Conservation (phyloP, 2,797 vertebrate genomes). For the Varecia variegata region DNA sequence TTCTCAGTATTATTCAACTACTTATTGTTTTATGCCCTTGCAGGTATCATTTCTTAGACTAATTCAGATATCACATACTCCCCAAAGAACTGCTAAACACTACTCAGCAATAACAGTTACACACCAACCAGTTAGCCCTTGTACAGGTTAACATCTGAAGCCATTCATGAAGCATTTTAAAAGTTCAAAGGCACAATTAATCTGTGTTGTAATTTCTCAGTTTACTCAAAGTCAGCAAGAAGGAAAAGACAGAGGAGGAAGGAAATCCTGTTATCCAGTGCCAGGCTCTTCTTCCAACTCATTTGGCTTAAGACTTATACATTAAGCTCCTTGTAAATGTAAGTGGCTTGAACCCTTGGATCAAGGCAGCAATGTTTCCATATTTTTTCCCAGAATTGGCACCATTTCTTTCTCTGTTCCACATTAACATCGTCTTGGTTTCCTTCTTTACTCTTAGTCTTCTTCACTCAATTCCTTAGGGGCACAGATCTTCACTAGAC, state of each 20-base stretch:
- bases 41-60: background rate
- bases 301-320: background rate
- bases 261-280: background rate
- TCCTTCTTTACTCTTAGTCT: background rate
- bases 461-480: background rate
- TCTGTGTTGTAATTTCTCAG: background rate
- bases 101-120: background rate
- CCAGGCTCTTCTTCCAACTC: background rate
- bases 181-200: background rate
- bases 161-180: background rate
- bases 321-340: background rate
- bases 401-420: background rate
- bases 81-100: background rate
- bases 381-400: background rate
- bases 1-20: background rate
- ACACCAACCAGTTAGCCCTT: background rate
- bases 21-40: background rate
- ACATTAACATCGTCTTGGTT: fast-evolving
- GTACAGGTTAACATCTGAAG: background rate
- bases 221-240: background rate
- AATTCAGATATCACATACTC: background rate
- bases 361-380: background rate
- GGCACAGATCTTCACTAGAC: background rate
- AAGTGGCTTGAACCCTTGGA: background rate
- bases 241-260: background rate